phyloP scores from a whole-genome alignment of 2,113 vertebrate species.

The Bubo scandiacus region DNA sequence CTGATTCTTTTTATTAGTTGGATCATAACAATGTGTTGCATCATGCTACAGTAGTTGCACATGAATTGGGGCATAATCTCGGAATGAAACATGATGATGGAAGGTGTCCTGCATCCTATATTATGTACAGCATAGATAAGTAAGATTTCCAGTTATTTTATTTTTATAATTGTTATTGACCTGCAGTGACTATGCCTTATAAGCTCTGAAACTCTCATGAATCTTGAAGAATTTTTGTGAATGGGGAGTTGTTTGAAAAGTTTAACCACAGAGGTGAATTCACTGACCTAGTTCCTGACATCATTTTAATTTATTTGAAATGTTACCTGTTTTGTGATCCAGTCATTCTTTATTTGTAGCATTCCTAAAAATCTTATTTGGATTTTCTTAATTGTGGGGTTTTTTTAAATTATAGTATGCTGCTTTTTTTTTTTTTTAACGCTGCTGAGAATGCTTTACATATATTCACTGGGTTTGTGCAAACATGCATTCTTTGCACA shows the following conservation, averaged over 20 bases:
- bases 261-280: background rate
- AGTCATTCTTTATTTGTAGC: background rate
- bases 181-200: background rate
- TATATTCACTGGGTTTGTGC: background rate
- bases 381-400: background rate
- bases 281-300: background rate
- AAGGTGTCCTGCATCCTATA: constrained; percentile 70
- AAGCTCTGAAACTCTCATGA: background rate
- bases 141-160: constrained; percentile 55
- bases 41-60: constrained; percentile 81
- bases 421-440: background rate
- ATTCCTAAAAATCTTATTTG: background rate
- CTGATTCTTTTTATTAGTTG: constrained; percentile 67
- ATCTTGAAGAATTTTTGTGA: background rate
- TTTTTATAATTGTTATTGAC: background rate
- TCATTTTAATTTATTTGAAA: background rate
- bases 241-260: background rate
- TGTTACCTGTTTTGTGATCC: background rate
- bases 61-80: constrained; percentile 89
- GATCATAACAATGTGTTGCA: background rate
- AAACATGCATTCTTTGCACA: background rate
- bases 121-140: constrained; percentile 77
- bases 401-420: background rate
- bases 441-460: background rate
- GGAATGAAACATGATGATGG: constrained; percentile 83